Conservation (phyloP, 2,888 invertebrate species). For the Trachelus iudaicus region DNA sequence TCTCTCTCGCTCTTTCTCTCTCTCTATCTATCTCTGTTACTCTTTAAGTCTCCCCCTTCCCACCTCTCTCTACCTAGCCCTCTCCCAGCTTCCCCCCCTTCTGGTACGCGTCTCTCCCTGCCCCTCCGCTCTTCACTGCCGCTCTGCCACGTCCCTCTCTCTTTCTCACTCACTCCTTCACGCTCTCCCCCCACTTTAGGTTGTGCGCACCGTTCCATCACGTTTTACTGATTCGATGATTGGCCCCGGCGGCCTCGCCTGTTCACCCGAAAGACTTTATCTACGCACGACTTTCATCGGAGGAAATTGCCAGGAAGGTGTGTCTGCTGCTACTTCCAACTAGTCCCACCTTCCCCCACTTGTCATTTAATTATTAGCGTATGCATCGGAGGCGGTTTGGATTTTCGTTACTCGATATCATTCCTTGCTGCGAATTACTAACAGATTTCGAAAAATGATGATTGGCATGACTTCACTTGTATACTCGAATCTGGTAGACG, state of each 20-base stretch:
- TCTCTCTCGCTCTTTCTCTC: conserved; percentile 12
- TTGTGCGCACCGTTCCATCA: conserved; percentile 32
- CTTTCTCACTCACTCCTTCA: conserved; percentile 4
- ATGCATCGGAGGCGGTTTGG: not conserved
- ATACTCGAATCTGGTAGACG: not conserved
- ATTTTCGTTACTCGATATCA: not conserved
- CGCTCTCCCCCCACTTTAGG: not conserved
- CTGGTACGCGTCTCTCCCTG: not conserved
- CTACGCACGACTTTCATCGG: conserved; percentile 5
- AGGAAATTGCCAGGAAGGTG: conserved; percentile 8
- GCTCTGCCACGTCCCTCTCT: conserved; percentile 15
- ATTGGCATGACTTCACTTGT: not conserved
- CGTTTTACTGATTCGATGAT: conserved; percentile 49
- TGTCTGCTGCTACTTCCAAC: conserved; percentile 3
- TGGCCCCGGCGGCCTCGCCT: conserved; percentile 4
- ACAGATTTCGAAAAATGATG: not conserved
- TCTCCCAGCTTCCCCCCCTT: conserved; percentile 24
- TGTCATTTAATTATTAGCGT: not conserved
- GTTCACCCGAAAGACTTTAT: conserved; percentile 5
- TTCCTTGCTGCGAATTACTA: not conserved
- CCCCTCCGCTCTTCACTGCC: not conserved
- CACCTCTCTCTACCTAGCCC: conserved; percentile 15
- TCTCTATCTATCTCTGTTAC: conserved; percentile 12
- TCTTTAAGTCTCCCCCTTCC: conserved; percentile 16
- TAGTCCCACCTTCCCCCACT: not conserved